These are phyloP conservation scores for Pelusios castaneus DNA, from an alignment of 2,113 vertebrate genomes.

Conservation along the genomic window DNA sequence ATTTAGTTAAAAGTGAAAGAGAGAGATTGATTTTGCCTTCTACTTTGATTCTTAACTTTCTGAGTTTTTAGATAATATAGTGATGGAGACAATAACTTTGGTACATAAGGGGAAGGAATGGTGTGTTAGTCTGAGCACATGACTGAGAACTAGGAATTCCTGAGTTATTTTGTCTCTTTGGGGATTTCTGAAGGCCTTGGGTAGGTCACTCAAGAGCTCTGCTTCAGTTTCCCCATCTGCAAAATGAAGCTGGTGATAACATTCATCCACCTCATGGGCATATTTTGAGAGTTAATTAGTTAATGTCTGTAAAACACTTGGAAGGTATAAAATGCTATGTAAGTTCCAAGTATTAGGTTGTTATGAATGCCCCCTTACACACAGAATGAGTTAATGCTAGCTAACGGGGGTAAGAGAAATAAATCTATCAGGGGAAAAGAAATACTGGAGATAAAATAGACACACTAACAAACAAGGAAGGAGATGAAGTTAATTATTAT, in stretches of 20 bases:
- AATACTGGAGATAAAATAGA: slow-evolving; percentile 67
- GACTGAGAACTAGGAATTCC: neutral
- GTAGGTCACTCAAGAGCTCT: neutral
- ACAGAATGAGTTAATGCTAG: slow-evolving; percentile 63
- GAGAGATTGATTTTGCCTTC: neutral
- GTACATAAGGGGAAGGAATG: neutral
- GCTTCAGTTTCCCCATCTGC: slow-evolving; percentile 10
- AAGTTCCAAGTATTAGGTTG: slow-evolving; percentile 15
- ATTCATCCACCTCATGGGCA: neutral
- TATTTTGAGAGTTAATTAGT: slow-evolving; percentile 47
- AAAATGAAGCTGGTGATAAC: slow-evolving; percentile 51
- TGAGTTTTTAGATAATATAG: neutral
- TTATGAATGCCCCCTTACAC: slow-evolving; percentile 20
- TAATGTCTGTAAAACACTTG: slow-evolving; percentile 37
- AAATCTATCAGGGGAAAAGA: slow-evolving; percentile 59
- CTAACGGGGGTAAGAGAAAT: slow-evolving; percentile 39
- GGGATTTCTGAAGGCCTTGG: neutral
- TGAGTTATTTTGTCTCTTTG: neutral
- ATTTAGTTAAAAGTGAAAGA: neutral
- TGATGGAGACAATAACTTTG: neutral
- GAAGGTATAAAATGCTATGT: slow-evolving; percentile 4
- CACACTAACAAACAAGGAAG: slow-evolving; percentile 74
- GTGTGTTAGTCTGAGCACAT: neutral
- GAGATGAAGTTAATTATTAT: slow-evolving; percentile 79
- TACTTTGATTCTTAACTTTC: slow-evolving; percentile 8